Conservation (phyloP, 2,888 invertebrate species). For the Julus scanicus region DNA sequence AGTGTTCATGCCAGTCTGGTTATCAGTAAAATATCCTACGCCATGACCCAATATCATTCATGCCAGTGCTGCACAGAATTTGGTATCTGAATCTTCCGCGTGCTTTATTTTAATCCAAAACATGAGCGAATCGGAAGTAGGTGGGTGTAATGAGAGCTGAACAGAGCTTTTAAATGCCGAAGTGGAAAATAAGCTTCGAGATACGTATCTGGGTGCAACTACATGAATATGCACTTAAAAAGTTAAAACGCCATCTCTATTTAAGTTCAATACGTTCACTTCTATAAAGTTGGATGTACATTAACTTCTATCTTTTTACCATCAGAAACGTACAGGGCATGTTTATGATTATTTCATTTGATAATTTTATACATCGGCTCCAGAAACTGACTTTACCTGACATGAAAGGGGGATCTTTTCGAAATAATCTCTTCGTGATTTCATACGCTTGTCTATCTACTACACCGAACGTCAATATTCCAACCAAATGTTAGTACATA, state of each 20-base stretch:
- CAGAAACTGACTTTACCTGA: slow-evolving; percentile 26
- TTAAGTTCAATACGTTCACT: slow-evolving; percentile 43
- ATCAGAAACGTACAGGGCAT: slow-evolving; percentile 45
- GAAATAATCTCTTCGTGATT: slow-evolving; percentile 17
- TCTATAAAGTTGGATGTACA: slow-evolving; percentile 13
- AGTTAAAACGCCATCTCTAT: slow-evolving; percentile 45
- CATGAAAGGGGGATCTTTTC: slow-evolving; percentile 16
- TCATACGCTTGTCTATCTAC: background rate
- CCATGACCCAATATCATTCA: background rate
- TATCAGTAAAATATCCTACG: slow-evolving; percentile 2
- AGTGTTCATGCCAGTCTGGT: background rate
- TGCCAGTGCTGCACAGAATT: slow-evolving; percentile 8
- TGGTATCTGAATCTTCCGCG: slow-evolving; percentile 40
- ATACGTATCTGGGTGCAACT: slow-evolving; percentile 47
- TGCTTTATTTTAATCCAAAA: slow-evolving; percentile 40
- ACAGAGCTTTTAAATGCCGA: slow-evolving; percentile 43
- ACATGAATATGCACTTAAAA: slow-evolving; percentile 46
- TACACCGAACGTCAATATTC: slow-evolving; percentile 10
- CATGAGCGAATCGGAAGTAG: slow-evolving; percentile 45
- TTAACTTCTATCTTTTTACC: slow-evolving; percentile 42
- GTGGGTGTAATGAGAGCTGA: slow-evolving; percentile 47
- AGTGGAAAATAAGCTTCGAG: slow-evolving; percentile 45
- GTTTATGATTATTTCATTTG: slow-evolving; percentile 47
- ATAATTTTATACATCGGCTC: slow-evolving; percentile 34
- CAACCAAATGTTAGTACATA: background rate